phyloP scores from a whole-genome alignment of 2,888 invertebrate species.

The Troides helena region DNA sequence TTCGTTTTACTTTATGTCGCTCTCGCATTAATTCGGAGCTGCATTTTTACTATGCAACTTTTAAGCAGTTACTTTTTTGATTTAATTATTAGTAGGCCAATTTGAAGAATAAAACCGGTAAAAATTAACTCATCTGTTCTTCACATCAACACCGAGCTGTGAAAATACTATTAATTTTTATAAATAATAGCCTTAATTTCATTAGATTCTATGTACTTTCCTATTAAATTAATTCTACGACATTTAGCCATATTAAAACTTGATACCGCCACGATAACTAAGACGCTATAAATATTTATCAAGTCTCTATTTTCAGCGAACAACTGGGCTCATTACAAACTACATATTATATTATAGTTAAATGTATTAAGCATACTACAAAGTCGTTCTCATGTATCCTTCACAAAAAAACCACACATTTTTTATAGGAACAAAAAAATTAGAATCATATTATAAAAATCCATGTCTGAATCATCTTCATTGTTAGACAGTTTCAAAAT shows the following conservation, averaged over 20 bases:
- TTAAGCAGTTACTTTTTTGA: not conserved
- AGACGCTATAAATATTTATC: conserved; percentile 50
- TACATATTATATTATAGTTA: not conserved
- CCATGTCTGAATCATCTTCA: not conserved
- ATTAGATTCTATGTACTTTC: not conserved
- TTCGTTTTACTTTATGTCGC: conserved; percentile 41
- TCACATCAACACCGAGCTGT: no score
- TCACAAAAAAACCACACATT: not conserved
- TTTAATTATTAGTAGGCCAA: not conserved
- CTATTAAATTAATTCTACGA: conserved; percentile 2
- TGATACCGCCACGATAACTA: conserved; percentile 49
- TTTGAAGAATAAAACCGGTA: not conserved
- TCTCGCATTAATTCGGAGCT: conserved; percentile 18
- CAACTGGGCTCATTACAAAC: not conserved
- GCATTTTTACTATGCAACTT: conserved; percentile 8
- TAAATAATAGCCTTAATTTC: not conserved
- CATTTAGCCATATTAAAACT: conserved; percentile 16
- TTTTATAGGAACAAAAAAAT: not conserved
- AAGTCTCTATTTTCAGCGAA: not conserved
- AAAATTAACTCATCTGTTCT: no score
- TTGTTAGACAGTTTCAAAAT: conserved; percentile 60
- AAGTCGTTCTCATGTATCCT: not conserved
- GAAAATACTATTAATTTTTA: not conserved
- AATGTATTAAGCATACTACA: not conserved
- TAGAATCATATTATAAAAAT: not conserved